Evolutionary conservation across 2,797 vertebrate species (phyloP).

Genomic region (Antennarius maculatus): DNA sequence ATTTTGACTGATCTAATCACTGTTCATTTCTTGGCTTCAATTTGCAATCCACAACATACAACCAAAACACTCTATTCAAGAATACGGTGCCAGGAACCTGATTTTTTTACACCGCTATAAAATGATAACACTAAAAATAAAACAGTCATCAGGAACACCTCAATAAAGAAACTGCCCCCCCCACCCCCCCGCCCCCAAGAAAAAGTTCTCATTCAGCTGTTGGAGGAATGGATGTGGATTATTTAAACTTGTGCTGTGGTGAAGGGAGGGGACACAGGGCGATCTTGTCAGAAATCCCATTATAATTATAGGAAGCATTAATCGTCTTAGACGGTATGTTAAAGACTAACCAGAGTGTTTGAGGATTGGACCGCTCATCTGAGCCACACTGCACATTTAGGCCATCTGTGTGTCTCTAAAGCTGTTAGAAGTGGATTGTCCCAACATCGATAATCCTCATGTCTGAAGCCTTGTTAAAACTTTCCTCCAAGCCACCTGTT

Average conservation of each 20-base stretch:
- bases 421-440: constrained; percentile 68
- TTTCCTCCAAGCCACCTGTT: constrained; percentile 80
- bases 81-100: too few relatives aligned
- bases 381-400: constrained; percentile 40
- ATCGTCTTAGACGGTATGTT: constrained; percentile 63
- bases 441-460: constrained; percentile 62
- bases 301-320: constrained; percentile 67
- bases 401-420: constrained; percentile 55
- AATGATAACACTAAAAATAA: neutral
- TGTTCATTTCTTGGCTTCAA: neutral
- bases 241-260: constrained; percentile 25
- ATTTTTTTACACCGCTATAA: neutral
- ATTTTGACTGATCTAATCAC: neutral
- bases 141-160: neutral
- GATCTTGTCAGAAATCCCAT: constrained; percentile 61
- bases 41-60: too few relatives aligned
- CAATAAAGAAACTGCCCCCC: neutral
- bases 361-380: constrained; percentile 47
- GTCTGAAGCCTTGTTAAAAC: constrained; percentile 76
- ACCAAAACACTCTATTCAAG: too few relatives aligned
- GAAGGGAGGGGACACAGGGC: constrained; percentile 30
- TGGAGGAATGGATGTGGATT: constrained; percentile 1
- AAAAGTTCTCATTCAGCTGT: constrained; percentile 4
- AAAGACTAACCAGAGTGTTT: constrained; percentile 42
- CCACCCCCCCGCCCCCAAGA: neutral